phyloP scores from a whole-genome alignment of 2,113 vertebrate genomes.

The Brienomyrus brachyistius region DNA sequence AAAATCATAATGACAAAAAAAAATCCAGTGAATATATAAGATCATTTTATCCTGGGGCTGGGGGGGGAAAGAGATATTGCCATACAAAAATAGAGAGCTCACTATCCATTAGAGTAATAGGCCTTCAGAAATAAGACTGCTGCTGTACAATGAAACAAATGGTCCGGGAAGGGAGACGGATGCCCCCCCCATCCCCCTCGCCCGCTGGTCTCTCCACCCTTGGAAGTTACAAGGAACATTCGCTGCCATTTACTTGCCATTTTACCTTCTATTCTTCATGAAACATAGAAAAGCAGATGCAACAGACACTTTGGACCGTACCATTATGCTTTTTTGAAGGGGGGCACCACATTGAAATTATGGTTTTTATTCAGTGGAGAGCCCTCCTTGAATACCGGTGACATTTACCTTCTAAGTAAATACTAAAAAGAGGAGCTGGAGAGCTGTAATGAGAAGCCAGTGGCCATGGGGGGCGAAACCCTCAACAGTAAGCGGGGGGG shows the following conservation, averaged over 20 bases:
- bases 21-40: slow-evolving; percentile 40
- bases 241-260: neutral
- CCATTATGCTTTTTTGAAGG: neutral
- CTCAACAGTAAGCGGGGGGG: neutral
- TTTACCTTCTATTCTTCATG: neutral
- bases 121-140: neutral
- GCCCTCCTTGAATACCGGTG: neutral
- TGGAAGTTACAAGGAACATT: neutral
- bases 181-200: too few relatives aligned
- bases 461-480: neutral
- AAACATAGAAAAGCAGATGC: neutral
- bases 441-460: neutral
- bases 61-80: slow-evolving; percentile 27
- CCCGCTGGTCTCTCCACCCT: neutral
- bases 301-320: neutral
- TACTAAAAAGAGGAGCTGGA: neutral
- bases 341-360: neutral
- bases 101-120: slow-evolving; percentile 43
- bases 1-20: slow-evolving; percentile 44
- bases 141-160: neutral
- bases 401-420: neutral
- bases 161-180: neutral
- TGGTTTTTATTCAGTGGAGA: too few relatives aligned
- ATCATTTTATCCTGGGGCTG: slow-evolving; percentile 31
- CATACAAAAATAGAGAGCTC: slow-evolving; percentile 59